Evolutionary conservation across 35 echinoderm and acorn worm species (phyloP), one percentile per base, ranked within the genome.

Genomic region (Heliocidaris tuberculata): DNA sequence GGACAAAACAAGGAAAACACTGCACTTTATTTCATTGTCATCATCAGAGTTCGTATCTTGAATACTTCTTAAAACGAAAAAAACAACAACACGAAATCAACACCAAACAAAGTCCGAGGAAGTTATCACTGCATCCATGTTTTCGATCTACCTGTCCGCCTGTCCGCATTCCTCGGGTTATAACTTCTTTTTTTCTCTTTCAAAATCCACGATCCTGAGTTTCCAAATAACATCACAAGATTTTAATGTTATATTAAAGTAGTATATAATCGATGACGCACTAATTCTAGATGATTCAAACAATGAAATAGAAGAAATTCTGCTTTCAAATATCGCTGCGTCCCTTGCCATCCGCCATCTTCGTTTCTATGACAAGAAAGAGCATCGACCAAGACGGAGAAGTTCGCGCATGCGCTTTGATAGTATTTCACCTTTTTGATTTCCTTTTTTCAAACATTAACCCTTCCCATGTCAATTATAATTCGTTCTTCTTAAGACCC

Each of bases 61-160:
- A 24, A 27, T 78, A 19, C 17, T n/a, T 17, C 17, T 19, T 78
- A 6, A 10, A 13, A 52, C 1, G 50, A 78, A n/a, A 19, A 4
- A 78, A n/a, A n/a, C n/a, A n/a, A 52, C n/a, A 78, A 78, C 65
- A 78, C 65, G 65, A 78, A 78, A 78, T n/a, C 65, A 78, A 78
- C 65, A 78, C 27, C 65, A 78, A 78, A 78, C 19, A 19, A 78
- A 21, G 65, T 78, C 65, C 21, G 65, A 78, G 21, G 65, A 42
- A 78, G 65, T 78, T 21, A 78, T 78, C 65, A 78, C 65, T 78
- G 65, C 65, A 78, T 78, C 65, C 65, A 78, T n/a, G 24, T 78
- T 78, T 78, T 78, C 65, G 65, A 78, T 78, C 65, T 78, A 78
- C 65, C 65, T 78, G 65, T 78, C 65, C 65, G 27, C 65, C 21